Base-by-base conservation (phyloP, 2,113 vertebrate species). In the Mormyrus lacerda region DNA sequence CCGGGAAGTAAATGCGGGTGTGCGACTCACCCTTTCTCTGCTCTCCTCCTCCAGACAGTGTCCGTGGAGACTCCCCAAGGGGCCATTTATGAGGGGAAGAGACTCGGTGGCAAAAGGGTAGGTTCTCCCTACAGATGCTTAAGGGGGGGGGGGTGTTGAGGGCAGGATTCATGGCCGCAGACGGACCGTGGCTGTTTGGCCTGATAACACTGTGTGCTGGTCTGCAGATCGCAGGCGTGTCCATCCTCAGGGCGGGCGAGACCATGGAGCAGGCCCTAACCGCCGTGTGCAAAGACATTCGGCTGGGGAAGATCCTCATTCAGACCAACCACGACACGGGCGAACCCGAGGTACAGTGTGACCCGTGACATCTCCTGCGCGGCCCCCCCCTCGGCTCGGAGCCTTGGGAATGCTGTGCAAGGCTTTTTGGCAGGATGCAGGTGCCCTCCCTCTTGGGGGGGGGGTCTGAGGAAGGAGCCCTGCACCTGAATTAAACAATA, bases 181-280 rank as follows among this genome's bases (percentile, higher is more conserved):
- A 3, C 50, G 50, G 50, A 17, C 51, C 4, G 51, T 21, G 1
- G 5, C 19, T 6, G 53, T 55, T 21, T 24, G 53, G 3, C n/a
- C 27, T 69, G 3, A 69, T 13, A 0, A 4, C 61, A 3, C 27
- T 17, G 39, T 24, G 39, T 21, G 17, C 9, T 10, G 42, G 53
- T 88, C 53, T 13, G 9, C 85, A 98, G 97, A 97, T 98, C 91
- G 97, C 97, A 0, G 97, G 97, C 0, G 97, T 98, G 82, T 98
- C 97, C 86, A 97, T 98, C 91, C 95, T 98, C 88, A 95, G 97
- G 0, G 97, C 97, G 0, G 97, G 97, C 0, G 97, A 98, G 95
- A 98, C 97, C 19, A 98, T 98, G 97, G 97, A 98, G 91, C 97
- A 96, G 93, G 97, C 97, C 0, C 95, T 98, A 82, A 98, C 95